Percentiles rank a stretch among this genome's conserved stretches.
These are phyloP conservation scores for Eueides isabella DNA, from an alignment of 1,140 invertebrate species.

Conservation along the genomic window DNA sequence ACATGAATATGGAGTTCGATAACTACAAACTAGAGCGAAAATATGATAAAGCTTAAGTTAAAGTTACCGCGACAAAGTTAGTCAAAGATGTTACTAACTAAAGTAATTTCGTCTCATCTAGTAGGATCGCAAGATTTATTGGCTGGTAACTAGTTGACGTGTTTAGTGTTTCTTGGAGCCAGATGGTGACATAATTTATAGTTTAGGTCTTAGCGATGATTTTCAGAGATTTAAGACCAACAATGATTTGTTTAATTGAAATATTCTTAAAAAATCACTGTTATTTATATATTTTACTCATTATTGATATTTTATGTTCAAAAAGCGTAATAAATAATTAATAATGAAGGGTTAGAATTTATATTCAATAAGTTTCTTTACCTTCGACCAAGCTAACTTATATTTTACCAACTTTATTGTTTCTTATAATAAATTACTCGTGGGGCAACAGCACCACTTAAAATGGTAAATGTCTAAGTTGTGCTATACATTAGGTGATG, in stretches of 20 bases:
- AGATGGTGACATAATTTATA: constrained; percentile 25
- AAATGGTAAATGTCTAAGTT: constrained; percentile 41
- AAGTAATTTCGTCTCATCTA: constrained; percentile 49
- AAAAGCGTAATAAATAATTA: too few relatives aligned
- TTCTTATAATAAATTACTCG: constrained; percentile 28
- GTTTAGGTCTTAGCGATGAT: neutral
- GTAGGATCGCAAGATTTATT: constrained; percentile 48
- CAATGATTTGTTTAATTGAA: neutral
- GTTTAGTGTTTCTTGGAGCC: constrained; percentile 40
- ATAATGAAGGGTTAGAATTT: too few relatives aligned
- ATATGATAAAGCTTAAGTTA: constrained; percentile 28
- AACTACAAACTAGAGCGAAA: constrained; percentile 19
- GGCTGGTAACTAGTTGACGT: constrained; percentile 51
- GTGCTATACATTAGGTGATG: constrained; percentile 44
- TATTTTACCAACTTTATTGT: neutral
- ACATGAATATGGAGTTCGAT: neutral
- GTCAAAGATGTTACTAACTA: constrained; percentile 60
- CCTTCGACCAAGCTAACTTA: neutral
- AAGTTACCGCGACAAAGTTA: constrained; percentile 39
- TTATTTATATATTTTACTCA: neutral
- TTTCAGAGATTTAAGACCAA: neutral
- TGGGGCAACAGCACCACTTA: constrained; percentile 33
- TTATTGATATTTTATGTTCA: neutral
- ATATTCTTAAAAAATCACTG: neutral
- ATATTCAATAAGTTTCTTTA: neutral